Evolutionary conservation across 2,113 vertebrate species (phyloP).

Genomic region (Daubentonia madagascariensis): DNA sequence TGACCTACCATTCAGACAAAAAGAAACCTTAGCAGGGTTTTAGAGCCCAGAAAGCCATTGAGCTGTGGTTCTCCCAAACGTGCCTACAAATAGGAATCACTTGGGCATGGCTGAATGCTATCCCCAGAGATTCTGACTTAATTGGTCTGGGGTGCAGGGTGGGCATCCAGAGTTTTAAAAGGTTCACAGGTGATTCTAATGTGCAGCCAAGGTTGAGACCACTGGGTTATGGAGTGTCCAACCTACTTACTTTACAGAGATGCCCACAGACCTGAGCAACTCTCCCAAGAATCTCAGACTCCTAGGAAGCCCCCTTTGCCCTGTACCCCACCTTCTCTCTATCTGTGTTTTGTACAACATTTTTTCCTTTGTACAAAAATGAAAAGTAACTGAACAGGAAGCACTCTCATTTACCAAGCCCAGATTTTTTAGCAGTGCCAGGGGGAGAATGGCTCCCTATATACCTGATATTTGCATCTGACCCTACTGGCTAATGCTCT

Average conservation of each 20-base stretch:
- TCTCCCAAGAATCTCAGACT: not conserved
- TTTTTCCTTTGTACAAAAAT: slow-evolving; percentile 16
- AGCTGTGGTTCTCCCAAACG: not conserved
- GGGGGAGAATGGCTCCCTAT: not conserved
- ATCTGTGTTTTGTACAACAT: not conserved
- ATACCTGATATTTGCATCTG: not conserved
- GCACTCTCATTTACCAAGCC: not conserved
- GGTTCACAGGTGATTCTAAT: not conserved
- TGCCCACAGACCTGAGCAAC: not conserved
- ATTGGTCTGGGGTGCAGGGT: not conserved
- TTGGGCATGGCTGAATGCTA: not conserved
- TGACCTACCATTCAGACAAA: not conserved
- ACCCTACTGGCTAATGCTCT: not conserved
- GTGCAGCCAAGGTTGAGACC: not conserved
- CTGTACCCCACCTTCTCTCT: not conserved
- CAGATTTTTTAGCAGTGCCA: not conserved
- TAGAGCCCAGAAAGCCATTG: not conserved
- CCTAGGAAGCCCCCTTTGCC: not conserved
- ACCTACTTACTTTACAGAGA: not conserved
- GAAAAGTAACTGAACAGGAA: not conserved
- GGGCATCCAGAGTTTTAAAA: not conserved
- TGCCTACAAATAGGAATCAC: not conserved
- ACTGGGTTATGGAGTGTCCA: not conserved
- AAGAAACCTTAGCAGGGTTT: not conserved
- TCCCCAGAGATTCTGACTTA: not conserved